Conservation (phyloP, 1,140 invertebrate genomes). For the Lerema accius region DNA sequence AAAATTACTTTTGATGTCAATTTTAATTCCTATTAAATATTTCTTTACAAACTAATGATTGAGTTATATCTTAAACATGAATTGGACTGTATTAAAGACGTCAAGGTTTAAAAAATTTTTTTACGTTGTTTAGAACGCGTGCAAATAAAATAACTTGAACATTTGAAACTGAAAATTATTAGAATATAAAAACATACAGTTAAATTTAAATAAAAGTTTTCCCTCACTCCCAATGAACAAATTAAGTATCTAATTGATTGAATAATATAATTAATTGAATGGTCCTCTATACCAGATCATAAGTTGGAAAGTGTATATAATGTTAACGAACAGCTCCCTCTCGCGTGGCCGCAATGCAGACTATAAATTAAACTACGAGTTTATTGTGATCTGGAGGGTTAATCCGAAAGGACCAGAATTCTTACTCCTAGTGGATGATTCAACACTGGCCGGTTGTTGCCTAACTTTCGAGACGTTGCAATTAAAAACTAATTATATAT, state of each 20-base stretch:
- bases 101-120: too few species aligned
- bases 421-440: slow-evolving; percentile 79
- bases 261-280: too few species aligned
- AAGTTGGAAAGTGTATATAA: slow-evolving; percentile 2
- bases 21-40: too few species aligned
- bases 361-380: slow-evolving; percentile 68
- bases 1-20: too few species aligned
- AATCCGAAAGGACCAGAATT: slow-evolving; percentile 72
- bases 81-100: too few species aligned
- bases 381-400: slow-evolving; percentile 76
- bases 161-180: not conserved
- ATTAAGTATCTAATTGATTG: too few species aligned
- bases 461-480: slow-evolving; percentile 66
- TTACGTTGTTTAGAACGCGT: too few species aligned
- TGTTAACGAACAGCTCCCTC: slow-evolving; percentile 17
- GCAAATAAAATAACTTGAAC: not conserved
- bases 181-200: too few species aligned
- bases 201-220: too few species aligned
- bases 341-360: slow-evolving; percentile 54
- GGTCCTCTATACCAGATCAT: not conserved
- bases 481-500: slow-evolving; percentile 70
- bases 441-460: slow-evolving; percentile 77
- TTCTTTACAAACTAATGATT: too few species aligned
- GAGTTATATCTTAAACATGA: too few species aligned
- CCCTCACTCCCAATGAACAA: too few species aligned